Evolutionary conservation across 2,113 vertebrate species (phyloP), one percentile per base, ranked within the genome.

Genomic region (Colossoma macropomum): DNA sequence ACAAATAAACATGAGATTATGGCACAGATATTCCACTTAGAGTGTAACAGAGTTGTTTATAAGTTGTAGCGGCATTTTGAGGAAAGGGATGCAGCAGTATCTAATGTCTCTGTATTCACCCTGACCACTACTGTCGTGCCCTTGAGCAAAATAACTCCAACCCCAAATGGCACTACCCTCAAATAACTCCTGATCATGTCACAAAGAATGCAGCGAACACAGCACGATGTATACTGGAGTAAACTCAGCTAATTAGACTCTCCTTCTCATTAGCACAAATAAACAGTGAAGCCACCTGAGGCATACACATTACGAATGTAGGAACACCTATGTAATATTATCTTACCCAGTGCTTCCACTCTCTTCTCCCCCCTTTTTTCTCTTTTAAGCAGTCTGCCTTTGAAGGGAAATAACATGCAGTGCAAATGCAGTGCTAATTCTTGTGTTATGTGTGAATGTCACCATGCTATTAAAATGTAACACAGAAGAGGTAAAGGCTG

Each of bases 251-350:
- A 66, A 73, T 74, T 65, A 75, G 28, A 7, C 72, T 66, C 38
- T 28, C 63, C 12, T 76, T 68, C 75, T 78, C 62, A 63, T 63
- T 25, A 66, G 28, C 50, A 75, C 50, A 82, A 79, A 82, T 78
- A 74, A 75, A 75, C 75, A 82, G 38, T 74, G 12, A 30, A 74
- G 15, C 65, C 48, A 59, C 66, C 27, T 32, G 74, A 63, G 56
- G 48, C 28, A 38, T 38, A 17, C 19, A 71, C 54, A 38, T 59
- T 15, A 8, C 13, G 13, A 72, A 71, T 60, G 66, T 41, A 60
- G 11, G 1, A 72, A 71, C 13, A 41, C 68, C 38, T 71, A 71
- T 13, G 41, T 71, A 17, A n/a, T 45, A 25, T 62, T 25, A n/a
- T n/a, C 27, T 32, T 32, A 16, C 41, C 48, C 52, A 45, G 30